Evolutionary conservation across 1,140 invertebrate genomes (phyloP), one percentile per base, ranked within the genome.

Genomic region (Lordiphosa mommai): DNA sequence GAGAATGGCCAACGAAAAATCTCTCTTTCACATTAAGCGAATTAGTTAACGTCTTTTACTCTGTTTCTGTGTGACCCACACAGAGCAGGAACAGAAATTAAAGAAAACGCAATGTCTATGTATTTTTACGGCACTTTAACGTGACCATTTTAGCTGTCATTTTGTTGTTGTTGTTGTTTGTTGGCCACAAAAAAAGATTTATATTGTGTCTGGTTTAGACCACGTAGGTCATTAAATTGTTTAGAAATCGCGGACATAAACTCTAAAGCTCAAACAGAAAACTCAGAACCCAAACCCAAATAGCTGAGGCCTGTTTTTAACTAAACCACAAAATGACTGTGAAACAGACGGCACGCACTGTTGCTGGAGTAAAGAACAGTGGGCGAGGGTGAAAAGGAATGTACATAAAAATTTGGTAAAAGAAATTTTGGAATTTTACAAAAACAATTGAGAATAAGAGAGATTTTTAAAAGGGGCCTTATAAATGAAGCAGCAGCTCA

Each of bases 191-290:
- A 47, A 37, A 17, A 82, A 80, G 76, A 80, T 80, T 80, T 80
- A 80, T 80, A 76, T 80, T 61, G 61, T 84, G 76, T 68, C 77
- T 82, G 76, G 37, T 61, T 49, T 69, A 53, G 66, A 80, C 77
- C 77, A 80, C 76, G 76, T 80, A 80, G 77, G 76, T 80, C 76
- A 80, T 80, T 80, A 80, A 84, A 80, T 71, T 76, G 76, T 64
- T 84, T 76, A 76, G 76, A 82, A 80, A 80, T 80, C 76, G 77
- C 76, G 66, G 71, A 58, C 58, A 58, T 59, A 61, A 64, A 68
- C 52, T 55, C 61, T 38, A 43, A 63, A 38, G 63, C 63, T 44
- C 36, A n/a, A n/a, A n/a, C n/a, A n/a, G n/a, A n/a, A n/a, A n/a
- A n/a, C n/a, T 34, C 13, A 29, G 43, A 50, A 67, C 43, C 43